phyloP scores from a whole-genome alignment of 2,888 invertebrate species.

The Melolontha melolontha region DNA sequence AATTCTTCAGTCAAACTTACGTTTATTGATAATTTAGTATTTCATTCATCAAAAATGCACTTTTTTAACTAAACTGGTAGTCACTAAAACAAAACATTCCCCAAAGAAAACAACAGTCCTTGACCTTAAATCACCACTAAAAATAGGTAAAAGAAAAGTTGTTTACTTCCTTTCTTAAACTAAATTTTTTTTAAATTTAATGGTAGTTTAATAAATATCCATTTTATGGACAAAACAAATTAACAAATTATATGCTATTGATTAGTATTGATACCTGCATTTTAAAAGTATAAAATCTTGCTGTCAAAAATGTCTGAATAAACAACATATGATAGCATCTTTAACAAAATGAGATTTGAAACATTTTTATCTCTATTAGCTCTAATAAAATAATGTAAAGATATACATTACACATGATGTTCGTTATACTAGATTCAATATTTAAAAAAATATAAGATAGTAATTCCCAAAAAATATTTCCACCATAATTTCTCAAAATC shows the following conservation, averaged over 20 bases:
- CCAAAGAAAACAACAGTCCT: background rate
- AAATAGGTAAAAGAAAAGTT: background rate
- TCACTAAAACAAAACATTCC: background rate
- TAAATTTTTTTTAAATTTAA: background rate
- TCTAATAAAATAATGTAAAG: no score
- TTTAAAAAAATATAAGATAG: no score
- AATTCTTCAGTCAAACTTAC: background rate
- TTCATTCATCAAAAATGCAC: background rate
- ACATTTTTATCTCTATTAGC: background rate
- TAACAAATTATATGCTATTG: no score
- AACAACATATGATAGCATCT: no score
- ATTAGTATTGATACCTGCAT: no score
- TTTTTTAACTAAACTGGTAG: background rate
- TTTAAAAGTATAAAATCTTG: no score
- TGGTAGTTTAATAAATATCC: background rate
- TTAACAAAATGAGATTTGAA: background rate
- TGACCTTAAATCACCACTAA: conserved; percentile 19
- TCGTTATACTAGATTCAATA: no score
- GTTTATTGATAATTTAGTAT: background rate
- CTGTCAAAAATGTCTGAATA: no score
- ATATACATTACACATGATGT: no score
- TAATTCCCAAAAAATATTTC: no score
- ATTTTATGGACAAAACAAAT: background rate
- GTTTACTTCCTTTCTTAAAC: conserved; percentile 1
- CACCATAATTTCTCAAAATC: no score